A percentile compares a stretch with the other conserved stretches of the same genome.
phyloP scores from a whole-genome alignment of 2,113 vertebrate genomes.

The Anas platyrhynchos region DNA sequence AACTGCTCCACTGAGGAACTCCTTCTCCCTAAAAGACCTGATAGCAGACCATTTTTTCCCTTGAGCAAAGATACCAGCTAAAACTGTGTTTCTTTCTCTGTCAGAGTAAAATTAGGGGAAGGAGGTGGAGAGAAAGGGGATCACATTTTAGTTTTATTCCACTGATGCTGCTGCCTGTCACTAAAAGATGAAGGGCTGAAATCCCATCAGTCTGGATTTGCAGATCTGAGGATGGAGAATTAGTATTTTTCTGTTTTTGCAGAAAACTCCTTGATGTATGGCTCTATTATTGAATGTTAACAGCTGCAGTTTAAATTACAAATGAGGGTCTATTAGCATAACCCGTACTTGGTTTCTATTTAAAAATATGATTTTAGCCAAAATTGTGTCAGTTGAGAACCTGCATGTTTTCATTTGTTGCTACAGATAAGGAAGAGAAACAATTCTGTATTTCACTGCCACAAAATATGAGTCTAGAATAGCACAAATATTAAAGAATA shows the following conservation, averaged over 20 bases:
- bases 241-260: constrained; percentile 74
- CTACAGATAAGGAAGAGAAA: constrained; percentile 17
- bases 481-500: background rate
- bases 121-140: constrained; percentile 68
- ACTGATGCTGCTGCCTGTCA: constrained; percentile 66
- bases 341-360: constrained; percentile 52
- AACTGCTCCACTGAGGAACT: constrained; percentile 15
- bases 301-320: constrained; percentile 67
- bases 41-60: constrained; percentile 29
- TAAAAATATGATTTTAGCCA: constrained; percentile 50
- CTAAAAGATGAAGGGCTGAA: constrained; percentile 70
- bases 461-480: background rate
- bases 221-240: constrained; percentile 70
- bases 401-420: constrained; percentile 28
- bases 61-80: constrained; percentile 37
- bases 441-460: background rate
- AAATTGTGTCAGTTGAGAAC: constrained; percentile 56
- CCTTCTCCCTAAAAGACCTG: constrained; percentile 40
- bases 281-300: constrained; percentile 64
- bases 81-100: constrained; percentile 39
- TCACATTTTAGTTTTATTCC: constrained; percentile 67
- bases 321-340: constrained; percentile 66
- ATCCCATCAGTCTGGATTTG: constrained; percentile 74
- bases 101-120: constrained; percentile 62
- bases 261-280: constrained; percentile 70